Conservation (phyloP, 2,113 vertebrate species). For the Daubentonia madagascariensis region DNA sequence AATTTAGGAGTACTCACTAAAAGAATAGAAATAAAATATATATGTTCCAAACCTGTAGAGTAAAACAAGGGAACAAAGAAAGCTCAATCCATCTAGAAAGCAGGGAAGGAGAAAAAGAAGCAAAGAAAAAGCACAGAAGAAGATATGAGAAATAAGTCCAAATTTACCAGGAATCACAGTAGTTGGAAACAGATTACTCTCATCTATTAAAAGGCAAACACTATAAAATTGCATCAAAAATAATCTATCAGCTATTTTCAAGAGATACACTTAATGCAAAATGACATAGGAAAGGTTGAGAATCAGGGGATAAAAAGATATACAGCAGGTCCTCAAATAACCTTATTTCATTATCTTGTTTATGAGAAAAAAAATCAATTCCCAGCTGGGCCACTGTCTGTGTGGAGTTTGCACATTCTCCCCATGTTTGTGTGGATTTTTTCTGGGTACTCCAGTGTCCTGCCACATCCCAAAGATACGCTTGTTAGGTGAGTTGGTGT, state of each 20-base stretch:
- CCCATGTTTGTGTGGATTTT: neutral
- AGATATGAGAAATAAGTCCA: neutral
- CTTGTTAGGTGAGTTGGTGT: neutral
- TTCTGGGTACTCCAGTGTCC: neutral
- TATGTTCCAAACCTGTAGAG: neutral
- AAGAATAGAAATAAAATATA: neutral
- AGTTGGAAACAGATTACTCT: neutral
- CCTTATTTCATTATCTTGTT: neutral
- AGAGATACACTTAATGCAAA: neutral
- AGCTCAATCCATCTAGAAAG: neutral
- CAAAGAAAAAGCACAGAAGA: constrained; percentile 6
- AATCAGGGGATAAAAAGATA: neutral
- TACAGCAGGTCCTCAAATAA: neutral
- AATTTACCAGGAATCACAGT: neutral
- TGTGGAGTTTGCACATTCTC: neutral
- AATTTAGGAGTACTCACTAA: neutral
- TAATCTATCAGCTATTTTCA: neutral
- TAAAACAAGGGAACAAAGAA: constrained; percentile 1
- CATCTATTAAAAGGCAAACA: neutral
- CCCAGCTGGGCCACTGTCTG: neutral
- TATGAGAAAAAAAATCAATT: neutral
- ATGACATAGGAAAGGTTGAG: neutral
- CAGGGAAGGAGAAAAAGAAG: neutral
- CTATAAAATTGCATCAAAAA: neutral
- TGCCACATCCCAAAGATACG: neutral